phyloP scores from a whole-genome alignment of 2,888 invertebrate species.

The Pristionchus arcanus region DNA sequence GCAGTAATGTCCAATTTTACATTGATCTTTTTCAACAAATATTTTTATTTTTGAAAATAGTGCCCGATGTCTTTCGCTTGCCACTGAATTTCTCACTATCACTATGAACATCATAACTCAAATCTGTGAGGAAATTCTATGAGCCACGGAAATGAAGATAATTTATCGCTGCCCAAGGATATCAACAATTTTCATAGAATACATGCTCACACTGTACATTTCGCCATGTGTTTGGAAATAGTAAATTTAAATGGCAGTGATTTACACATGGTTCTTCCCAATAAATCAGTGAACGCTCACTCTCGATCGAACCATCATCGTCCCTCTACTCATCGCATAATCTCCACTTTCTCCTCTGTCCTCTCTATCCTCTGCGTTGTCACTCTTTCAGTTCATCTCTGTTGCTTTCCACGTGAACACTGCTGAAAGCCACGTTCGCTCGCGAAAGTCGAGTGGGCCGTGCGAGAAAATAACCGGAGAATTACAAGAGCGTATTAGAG shows the following conservation, averaged over 20 bases:
- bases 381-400: not conserved
- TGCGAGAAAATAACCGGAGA: not conserved
- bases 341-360: not conserved
- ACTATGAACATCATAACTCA: no score
- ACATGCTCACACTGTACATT: no score
- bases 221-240: not conserved
- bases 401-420: not conserved
- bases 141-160: no score
- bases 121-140: no score
- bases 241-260: not conserved
- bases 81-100: no score
- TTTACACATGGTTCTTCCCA: not conserved
- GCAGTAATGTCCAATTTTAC: no score
- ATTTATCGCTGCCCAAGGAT: no score
- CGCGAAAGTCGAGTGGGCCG: not conserved
- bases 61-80: no score
- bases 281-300: not conserved
- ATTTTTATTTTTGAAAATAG: no score
- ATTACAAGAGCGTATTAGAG: not conserved
- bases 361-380: not conserved
- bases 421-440: constrained; percentile 5
- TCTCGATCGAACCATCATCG: not conserved
- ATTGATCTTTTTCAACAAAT: no score
- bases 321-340: not conserved
- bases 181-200: no score